Evolutionary conservation across 2,113 vertebrate species (phyloP).

Genomic region (Hemicordylus capensis): DNA sequence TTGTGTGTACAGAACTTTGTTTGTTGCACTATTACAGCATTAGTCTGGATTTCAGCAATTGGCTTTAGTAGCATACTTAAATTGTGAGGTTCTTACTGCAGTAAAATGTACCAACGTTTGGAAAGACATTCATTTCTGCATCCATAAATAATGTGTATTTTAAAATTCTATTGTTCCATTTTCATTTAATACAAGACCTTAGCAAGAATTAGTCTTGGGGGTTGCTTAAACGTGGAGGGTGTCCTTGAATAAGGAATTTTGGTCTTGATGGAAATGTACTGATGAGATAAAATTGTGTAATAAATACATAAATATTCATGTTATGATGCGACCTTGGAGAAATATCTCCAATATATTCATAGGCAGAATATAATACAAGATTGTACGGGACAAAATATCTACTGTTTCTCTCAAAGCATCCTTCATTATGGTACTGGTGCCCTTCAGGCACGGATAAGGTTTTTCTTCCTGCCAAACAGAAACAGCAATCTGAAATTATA

Average conservation of each 20-base stretch:
- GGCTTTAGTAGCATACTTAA: too few relatives aligned
- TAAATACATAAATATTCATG: conserved; percentile 44
- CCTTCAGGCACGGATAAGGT: neutral
- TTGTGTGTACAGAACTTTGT: too few relatives aligned
- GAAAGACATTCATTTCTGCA: neutral
- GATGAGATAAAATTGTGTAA: conserved; percentile 29
- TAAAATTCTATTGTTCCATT: neutral
- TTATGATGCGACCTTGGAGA: neutral
- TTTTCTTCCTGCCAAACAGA: conserved; percentile 7
- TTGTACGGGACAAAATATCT: conserved; percentile 27
- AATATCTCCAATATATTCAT: conserved; percentile 11
- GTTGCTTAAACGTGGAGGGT: neutral
- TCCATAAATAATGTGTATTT: conserved; percentile 18
- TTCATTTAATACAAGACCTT: neutral
- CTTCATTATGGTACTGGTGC: neutral
- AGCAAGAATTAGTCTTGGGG: neutral
- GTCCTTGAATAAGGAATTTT: conserved; percentile 39
- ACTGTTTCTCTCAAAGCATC: neutral
- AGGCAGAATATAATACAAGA: conserved; percentile 5
- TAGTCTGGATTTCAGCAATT: too few relatives aligned
- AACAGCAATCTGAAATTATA: neutral
- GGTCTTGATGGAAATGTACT: conserved; percentile 20
- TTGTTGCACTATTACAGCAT: too few relatives aligned
- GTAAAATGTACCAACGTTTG: neutral
- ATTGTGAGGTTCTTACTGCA: neutral